A percentile compares a stretch with the other conserved stretches of the same genome.
Conservation (phyloP, 2,797 vertebrate species). For the Clarias platycephalus region DNA sequence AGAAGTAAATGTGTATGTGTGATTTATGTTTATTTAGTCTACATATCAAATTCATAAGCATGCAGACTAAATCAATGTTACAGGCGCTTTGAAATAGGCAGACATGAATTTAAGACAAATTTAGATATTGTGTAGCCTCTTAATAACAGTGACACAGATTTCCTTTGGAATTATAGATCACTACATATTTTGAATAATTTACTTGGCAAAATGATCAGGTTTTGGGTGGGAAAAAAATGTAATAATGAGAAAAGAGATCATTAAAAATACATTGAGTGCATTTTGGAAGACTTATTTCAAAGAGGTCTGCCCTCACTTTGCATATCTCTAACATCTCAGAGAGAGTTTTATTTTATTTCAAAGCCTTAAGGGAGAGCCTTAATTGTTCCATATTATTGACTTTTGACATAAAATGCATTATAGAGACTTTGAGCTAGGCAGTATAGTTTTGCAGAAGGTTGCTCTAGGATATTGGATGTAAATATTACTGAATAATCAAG, state of each 20-base stretch:
- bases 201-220: slow-evolving; percentile 46
- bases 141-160: slow-evolving; percentile 33
- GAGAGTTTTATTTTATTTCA: slow-evolving; percentile 42
- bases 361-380: slow-evolving; percentile 44
- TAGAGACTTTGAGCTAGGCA: slow-evolving; percentile 38
- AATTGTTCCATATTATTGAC: slow-evolving; percentile 44
- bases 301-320: slow-evolving; percentile 42
- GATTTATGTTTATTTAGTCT: not conserved
- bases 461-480: slow-evolving; percentile 27
- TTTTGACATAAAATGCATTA: slow-evolving; percentile 53
- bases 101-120: slow-evolving; percentile 21
- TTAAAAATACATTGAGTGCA: slow-evolving; percentile 54
- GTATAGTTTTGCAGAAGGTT: slow-evolving; percentile 18
- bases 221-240: slow-evolving; percentile 47
- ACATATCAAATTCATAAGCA: not conserved
- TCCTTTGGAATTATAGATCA: slow-evolving; percentile 38
- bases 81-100: not conserved
- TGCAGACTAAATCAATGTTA: not conserved
- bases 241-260: slow-evolving; percentile 55
- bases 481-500: slow-evolving; percentile 20
- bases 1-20: slow-evolving; percentile 59
- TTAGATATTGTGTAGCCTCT: slow-evolving; percentile 5
- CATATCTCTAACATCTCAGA: slow-evolving; percentile 40
- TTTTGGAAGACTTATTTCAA: slow-evolving; percentile 47
- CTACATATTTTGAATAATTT: slow-evolving; percentile 48